phyloP scores from a whole-genome alignment of 2,113 vertebrate genomes.

The Brachypodius melanocephalos region DNA sequence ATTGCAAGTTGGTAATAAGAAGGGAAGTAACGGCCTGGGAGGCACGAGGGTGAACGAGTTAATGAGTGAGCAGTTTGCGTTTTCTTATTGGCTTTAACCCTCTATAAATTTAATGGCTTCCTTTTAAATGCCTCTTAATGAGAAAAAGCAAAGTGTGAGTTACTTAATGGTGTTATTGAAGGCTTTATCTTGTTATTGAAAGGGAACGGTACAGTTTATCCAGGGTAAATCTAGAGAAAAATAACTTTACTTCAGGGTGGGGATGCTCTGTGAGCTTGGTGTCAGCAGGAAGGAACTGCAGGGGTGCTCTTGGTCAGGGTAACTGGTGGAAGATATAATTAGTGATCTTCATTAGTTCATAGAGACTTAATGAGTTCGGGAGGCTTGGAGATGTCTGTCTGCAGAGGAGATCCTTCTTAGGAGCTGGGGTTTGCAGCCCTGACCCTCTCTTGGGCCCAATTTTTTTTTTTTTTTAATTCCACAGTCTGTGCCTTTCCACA shows the following conservation, averaged over 20 bases:
- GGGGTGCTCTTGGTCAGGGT: neutral
- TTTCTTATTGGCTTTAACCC: slow-evolving; percentile 26
- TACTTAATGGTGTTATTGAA: neutral
- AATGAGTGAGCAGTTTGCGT: neutral
- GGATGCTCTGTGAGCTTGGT: neutral
- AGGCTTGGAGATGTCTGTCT: neutral
- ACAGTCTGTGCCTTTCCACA: neutral
- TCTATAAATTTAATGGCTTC: slow-evolving; percentile 12
- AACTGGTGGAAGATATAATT: neutral
- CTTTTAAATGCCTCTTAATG: neutral
- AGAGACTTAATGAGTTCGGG: neutral
- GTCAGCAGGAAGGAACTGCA: neutral
- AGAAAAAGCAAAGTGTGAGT: neutral
- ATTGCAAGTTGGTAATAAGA: neutral
- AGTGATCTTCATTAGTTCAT: neutral
- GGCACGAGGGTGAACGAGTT: neutral
- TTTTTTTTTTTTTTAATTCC: neutral
- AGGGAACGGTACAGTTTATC: neutral
- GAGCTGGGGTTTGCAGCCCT: neutral
- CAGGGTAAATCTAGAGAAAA: neutral
- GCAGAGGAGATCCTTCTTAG: neutral
- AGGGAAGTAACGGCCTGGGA: neutral
- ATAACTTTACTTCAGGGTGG: neutral
- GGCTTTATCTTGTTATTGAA: neutral
- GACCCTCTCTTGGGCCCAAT: neutral